phyloP scores from a whole-genome alignment of 2,888 invertebrate species.

The Altica lythri region DNA sequence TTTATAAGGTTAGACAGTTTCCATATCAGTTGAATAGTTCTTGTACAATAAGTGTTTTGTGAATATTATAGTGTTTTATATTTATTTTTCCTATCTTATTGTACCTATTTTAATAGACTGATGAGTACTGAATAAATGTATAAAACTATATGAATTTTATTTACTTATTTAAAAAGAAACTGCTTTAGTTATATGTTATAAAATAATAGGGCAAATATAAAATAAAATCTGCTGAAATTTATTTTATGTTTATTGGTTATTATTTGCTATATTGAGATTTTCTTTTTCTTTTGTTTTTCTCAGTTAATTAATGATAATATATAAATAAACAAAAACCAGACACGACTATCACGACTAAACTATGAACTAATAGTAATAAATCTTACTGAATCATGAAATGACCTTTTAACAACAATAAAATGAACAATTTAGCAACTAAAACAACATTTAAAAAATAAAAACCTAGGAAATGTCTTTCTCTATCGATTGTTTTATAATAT shows the following conservation, averaged over 20 bases:
- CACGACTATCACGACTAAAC: background rate
- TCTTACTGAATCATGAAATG: background rate
- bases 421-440: too few species aligned
- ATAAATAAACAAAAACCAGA: too few species aligned
- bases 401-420: background rate
- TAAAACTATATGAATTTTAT: background rate
- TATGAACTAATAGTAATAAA: background rate
- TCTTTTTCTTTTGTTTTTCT: too few species aligned
- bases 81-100: conserved; percentile 6
- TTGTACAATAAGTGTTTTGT: background rate
- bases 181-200: background rate
- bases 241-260: too few species aligned
- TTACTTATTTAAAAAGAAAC: background rate
- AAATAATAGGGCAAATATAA: background rate
- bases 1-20: background rate
- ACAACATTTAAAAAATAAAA: too few species aligned
- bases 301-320: too few species aligned
- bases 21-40: background rate
- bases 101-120: conserved; percentile 22
- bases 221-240: background rate
- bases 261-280: too few species aligned
- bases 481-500: too few species aligned
- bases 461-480: too few species aligned
- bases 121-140: conserved; percentile 18
- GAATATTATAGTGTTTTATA: conserved; percentile 1